Evolutionary conservation across 2,888 invertebrate genomes (phyloP).

Genomic region (Rosalia funebris): DNA sequence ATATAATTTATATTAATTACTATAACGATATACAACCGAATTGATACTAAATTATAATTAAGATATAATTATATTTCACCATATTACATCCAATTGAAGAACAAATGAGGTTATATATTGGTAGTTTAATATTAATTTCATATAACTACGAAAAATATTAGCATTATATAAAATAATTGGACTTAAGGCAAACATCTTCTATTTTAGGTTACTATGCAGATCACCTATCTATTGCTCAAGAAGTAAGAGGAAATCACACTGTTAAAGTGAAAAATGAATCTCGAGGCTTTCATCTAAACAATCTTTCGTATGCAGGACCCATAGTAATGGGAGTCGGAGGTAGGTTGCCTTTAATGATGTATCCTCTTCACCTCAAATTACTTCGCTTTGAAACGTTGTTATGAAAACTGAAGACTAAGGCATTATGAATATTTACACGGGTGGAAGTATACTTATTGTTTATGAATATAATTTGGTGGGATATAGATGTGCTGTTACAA

Average conservation of each 20-base stretch:
- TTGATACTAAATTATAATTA: too few relatives aligned
- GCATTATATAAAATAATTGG: too few relatives aligned
- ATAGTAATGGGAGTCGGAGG: slow-evolving; percentile 98
- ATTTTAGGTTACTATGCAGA: slow-evolving; percentile 84
- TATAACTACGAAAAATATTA: too few relatives aligned
- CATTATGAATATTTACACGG: background rate
- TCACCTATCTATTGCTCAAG: slow-evolving; percentile 80
- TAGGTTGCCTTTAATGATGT: slow-evolving; percentile 52
- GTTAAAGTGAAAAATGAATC: slow-evolving; percentile 84
- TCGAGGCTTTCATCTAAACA: slow-evolving; percentile 85
- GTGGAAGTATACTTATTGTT: background rate
- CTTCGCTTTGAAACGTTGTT: slow-evolving; percentile 1
- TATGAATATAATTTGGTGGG: background rate
- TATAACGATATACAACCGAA: too few relatives aligned
- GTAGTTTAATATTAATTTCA: too few relatives aligned
- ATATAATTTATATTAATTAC: too few relatives aligned
- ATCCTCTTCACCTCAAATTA: slow-evolving; percentile 3
- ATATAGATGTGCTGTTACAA: background rate
- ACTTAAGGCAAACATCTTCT: too few relatives aligned
- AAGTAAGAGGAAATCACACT: slow-evolving; percentile 81
- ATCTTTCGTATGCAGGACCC: slow-evolving; percentile 95
- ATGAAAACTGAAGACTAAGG: background rate
- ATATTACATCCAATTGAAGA: too few relatives aligned
- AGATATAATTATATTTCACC: too few relatives aligned
- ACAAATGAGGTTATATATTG: too few relatives aligned